Conservation (phyloP, 2,888 invertebrate species). For the Pseudococcus longispinus region DNA sequence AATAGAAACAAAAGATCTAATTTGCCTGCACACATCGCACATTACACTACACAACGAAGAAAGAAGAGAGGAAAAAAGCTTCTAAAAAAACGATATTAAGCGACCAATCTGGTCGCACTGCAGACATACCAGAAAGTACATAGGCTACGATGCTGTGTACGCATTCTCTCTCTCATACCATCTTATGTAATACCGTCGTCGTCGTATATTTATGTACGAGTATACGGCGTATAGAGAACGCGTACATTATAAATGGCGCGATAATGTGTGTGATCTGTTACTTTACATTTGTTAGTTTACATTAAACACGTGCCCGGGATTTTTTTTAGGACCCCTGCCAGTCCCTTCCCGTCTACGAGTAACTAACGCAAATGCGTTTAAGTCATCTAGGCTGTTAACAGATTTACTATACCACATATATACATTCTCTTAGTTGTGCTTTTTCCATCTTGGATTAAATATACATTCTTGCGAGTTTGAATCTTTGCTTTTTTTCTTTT, state of each 20-base stretch:
- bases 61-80: neutral
- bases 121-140: neutral
- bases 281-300: constrained; percentile 57
- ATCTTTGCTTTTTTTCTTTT: neutral
- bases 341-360: neutral
- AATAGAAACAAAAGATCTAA: neutral
- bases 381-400: constrained; percentile 31
- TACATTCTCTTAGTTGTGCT: neutral
- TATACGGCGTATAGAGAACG: no score
- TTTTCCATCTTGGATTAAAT: neutral
- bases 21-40: neutral
- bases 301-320: constrained; percentile 53
- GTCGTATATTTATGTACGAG: no score
- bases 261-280: constrained; percentile 46
- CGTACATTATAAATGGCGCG: neutral
- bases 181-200: neutral
- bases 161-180: neutral
- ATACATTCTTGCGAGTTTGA: neutral
- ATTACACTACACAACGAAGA: neutral
- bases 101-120: constrained; percentile 4
- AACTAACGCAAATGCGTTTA: neutral
- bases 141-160: neutral
- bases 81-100: neutral
- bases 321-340: constrained; percentile 47
- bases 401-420: constrained; percentile 15